Percentiles rank a stretch among this genome's conserved stretches.
These are phyloP conservation scores for Orthonevra nobilis DNA, from an alignment of 2,888 invertebrate species.

Conservation along the genomic window DNA sequence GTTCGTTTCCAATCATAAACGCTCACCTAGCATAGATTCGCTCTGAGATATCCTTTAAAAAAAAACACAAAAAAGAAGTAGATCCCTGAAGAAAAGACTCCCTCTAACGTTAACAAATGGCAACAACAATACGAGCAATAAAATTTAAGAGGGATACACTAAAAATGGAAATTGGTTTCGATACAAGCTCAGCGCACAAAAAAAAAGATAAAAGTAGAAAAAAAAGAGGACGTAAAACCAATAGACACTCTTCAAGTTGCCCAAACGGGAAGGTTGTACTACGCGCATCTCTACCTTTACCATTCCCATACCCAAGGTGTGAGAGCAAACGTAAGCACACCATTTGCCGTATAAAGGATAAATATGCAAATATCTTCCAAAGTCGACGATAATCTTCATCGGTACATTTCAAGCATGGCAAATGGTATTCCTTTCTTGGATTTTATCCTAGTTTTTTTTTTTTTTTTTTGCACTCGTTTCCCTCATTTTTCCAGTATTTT, in stretches of 20 bases:
- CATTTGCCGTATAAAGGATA: slow-evolving; percentile 68
- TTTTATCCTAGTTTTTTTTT: no score
- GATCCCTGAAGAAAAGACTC: slow-evolving; percentile 39
- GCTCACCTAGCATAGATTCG: slow-evolving; percentile 50
- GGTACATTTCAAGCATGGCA: slow-evolving; percentile 69
- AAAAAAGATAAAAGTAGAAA: slow-evolving; percentile 26
- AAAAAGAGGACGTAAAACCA: slow-evolving; percentile 62
- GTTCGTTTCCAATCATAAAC: slow-evolving; percentile 62
- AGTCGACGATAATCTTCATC: slow-evolving; percentile 67
- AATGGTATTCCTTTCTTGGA: slow-evolving; percentile 60
- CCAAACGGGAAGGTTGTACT: slow-evolving; percentile 5
- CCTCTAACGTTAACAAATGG: slow-evolving; percentile 60
- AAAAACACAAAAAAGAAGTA: slow-evolving; percentile 7
- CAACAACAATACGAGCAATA: slow-evolving; percentile 70
- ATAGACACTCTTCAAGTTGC: slow-evolving; percentile 51
- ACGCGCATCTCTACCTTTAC: no score
- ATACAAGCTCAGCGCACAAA: slow-evolving; percentile 49
- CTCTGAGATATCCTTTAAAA: slow-evolving; percentile 41
- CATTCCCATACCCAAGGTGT: slow-evolving; percentile 63
- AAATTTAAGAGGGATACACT: slow-evolving; percentile 69
- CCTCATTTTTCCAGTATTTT: not conserved
- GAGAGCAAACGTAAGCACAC: slow-evolving; percentile 68
- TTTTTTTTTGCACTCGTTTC: not conserved
- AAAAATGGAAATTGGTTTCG: slow-evolving; percentile 70
- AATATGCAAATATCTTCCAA: slow-evolving; percentile 70